phyloP scores from a whole-genome alignment of 2,797 vertebrate genomes.

The Setipinna tenuifilis region DNA sequence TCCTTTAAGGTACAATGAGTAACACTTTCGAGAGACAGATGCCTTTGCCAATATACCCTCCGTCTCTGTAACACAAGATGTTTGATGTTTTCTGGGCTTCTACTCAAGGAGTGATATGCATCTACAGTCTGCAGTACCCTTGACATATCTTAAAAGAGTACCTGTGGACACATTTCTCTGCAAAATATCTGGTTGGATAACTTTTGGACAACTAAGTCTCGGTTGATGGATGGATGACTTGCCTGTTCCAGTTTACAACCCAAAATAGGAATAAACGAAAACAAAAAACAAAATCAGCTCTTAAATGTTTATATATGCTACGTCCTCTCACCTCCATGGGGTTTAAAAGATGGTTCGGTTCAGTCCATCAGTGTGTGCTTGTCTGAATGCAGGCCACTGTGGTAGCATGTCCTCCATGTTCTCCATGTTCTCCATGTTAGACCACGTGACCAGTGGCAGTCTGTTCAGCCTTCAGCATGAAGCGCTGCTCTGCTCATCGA shows the following conservation, averaged over 20 bases:
- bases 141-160: neutral
- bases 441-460: neutral
- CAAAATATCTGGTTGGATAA: neutral
- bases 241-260: neutral
- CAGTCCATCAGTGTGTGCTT: neutral
- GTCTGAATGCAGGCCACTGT: constrained; percentile 12
- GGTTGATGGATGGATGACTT: neutral
- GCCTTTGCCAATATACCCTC: neutral
- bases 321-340: neutral
- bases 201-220: neutral
- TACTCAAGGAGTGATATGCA: neutral
- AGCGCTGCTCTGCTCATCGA: neutral
- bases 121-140: too few species aligned
- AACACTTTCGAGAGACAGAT: neutral
- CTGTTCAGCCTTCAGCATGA: neutral
- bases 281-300: too few species aligned
- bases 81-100: neutral
- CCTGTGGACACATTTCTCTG: neutral
- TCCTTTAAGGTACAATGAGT: neutral
- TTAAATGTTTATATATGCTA: neutral
- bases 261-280: neutral
- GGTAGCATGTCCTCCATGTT: neutral
- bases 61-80: neutral
- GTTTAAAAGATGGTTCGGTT: neutral
- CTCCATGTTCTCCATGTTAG: neutral